phyloP scores from a whole-genome alignment of 2,113 vertebrate species.

The Dendropsophus ebraccatus region DNA sequence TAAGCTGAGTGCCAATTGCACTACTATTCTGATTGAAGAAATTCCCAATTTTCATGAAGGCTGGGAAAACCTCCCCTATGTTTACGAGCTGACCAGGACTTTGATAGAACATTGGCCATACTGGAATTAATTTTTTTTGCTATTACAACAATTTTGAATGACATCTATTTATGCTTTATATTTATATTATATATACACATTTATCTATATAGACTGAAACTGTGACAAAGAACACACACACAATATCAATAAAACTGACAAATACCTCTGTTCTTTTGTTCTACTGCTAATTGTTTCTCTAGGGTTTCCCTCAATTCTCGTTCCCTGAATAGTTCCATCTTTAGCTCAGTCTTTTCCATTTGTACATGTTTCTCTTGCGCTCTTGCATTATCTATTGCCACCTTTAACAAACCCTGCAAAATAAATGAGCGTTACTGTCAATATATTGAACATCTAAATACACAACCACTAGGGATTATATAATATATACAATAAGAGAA shows the following conservation, averaged over 20 bases:
- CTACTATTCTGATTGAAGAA: too few species aligned
- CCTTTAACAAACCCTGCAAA: slow-evolving; percentile 93
- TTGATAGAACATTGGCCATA: too few species aligned
- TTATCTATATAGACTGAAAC: background rate
- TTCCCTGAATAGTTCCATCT: slow-evolving; percentile 99
- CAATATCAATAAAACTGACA: background rate
- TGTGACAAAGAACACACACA: background rate
- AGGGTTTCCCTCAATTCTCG: slow-evolving; percentile 95
- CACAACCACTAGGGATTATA: background rate
- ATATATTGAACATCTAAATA: background rate
- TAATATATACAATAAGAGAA: too few species aligned
- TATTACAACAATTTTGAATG: too few species aligned
- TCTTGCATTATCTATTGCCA: slow-evolving; percentile 97
- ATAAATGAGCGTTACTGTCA: slow-evolving; percentile 18
- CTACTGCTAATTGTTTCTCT: slow-evolving; percentile 97
- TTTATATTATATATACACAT: background rate
- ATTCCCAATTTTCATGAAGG: too few species aligned
- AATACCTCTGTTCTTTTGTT: slow-evolving; percentile 98
- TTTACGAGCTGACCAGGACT: too few species aligned
- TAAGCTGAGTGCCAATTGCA: too few species aligned
- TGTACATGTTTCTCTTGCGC: slow-evolving; percentile 99
- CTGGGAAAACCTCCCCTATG: too few species aligned
- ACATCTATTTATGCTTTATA: too few species aligned
- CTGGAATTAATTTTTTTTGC: too few species aligned
- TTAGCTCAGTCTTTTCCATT: slow-evolving; percentile 98